Base-by-base conservation (phyloP, 2,797 vertebrate species). In the Fundulus diaphanus region DNA sequence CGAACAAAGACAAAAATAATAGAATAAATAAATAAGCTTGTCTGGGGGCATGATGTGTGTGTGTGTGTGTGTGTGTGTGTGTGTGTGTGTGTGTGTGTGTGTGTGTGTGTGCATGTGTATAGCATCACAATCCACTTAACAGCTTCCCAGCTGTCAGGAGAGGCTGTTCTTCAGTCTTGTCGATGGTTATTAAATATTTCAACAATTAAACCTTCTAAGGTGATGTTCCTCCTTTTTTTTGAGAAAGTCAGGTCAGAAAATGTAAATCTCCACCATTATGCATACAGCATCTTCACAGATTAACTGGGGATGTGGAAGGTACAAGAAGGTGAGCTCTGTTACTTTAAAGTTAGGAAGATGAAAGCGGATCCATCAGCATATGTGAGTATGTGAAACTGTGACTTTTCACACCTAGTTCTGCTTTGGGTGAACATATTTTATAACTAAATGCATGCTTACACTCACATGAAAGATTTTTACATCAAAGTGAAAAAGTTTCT, bases 401-500 rank as follows among this genome's bases (percentile, higher is more conserved):
- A n/a, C 61, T 65, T 40, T 40, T 65, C 61, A 37, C 61, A 65
- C 61, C 61, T 24, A 5, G 12, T n/a, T 40, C 35, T 40, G 22
- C 61, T n/a, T 5, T n/a, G 35, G 61, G 33, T 24, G 35, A 40
- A 40, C 35, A 37, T 40, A 22, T 65, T 65, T 65, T n/a, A 40
- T 40, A 40, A 65, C 61, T 54, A 27, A n/a, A 54, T 54, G 52
- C 13, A 65, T 35, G n/a, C 61, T 3, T 33, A 12, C n/a, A 65
- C 35, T 11, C 35, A 15, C 61, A 40, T 16, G 22, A 65, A 65
- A 65, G 59, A 37, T 11, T 24, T 59, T 35, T 24, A 65, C 61
- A 65, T 65, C 35, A 65, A 40, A 65, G 61, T 37, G 22, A 22
- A 65, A n/a, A 65, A 12, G 35, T 65, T 65, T 65, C 22, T n/a